Percentiles rank a stretch among this genome's conserved stretches.
phyloP scores from a whole-genome alignment of 2,113 vertebrate species.

The Tragelaphus buxtoni region DNA sequence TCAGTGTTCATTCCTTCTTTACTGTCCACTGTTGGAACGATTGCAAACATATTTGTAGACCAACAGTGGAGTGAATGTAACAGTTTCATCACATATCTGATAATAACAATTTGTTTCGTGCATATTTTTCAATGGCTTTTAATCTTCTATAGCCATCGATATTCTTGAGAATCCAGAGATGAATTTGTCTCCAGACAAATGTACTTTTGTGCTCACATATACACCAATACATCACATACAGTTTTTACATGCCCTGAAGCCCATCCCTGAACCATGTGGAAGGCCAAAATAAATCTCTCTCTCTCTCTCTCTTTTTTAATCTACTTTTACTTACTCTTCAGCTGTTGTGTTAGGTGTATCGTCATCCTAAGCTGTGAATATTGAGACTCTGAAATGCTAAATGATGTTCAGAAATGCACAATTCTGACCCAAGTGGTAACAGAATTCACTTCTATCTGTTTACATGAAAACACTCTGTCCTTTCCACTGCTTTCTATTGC shows the following conservation, averaged over 20 bases:
- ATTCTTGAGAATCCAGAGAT: neutral
- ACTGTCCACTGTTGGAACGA: neutral
- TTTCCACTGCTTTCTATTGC: neutral
- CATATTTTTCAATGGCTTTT: neutral
- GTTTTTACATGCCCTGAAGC: neutral
- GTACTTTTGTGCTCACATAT: neutral
- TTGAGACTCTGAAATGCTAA: neutral
- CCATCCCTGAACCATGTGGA: neutral
- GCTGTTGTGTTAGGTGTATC: neutral
- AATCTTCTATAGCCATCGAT: neutral
- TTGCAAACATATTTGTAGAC: neutral
- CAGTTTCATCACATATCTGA: neutral
- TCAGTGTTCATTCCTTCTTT: neutral
- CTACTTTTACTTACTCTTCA: neutral
- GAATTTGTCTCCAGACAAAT: neutral
- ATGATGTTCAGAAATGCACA: neutral
- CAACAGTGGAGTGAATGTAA: neutral
- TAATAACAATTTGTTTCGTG: neutral
- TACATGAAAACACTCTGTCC: fast-evolving
- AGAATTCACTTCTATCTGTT: neutral
- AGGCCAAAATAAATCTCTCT: neutral
- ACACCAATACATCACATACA: neutral
- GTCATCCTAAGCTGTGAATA: neutral
- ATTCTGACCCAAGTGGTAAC: neutral
- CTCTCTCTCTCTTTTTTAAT: neutral